phyloP scores from a whole-genome alignment of 2,113 vertebrate species.

The Talpa occidentalis region DNA sequence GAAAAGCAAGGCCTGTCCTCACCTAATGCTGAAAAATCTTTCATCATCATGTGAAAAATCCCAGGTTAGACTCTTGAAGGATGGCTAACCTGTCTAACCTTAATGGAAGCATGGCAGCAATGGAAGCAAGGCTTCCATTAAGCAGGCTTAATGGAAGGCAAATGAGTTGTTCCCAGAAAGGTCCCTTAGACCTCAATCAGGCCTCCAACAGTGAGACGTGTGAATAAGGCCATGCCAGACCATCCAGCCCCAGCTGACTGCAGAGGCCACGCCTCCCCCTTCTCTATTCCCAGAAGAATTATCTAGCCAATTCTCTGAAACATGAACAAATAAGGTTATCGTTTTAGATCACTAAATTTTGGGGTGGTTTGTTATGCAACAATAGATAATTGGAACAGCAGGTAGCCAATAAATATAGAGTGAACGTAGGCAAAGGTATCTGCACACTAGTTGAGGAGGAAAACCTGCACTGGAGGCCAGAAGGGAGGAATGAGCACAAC shows the following conservation, averaged over 20 bases:
- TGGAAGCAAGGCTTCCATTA: no score
- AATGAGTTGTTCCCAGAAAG: background rate
- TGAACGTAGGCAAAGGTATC: background rate
- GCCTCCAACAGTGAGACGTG: background rate
- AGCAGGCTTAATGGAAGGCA: background rate
- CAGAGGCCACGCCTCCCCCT: accelerated
- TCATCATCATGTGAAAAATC: background rate
- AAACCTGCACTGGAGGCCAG: background rate
- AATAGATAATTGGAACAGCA: background rate
- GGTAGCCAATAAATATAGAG: background rate
- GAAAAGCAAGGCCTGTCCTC: background rate
- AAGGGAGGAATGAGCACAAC: background rate
- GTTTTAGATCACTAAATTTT: background rate
- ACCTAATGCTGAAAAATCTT: background rate
- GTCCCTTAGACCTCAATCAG: background rate
- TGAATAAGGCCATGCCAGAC: background rate
- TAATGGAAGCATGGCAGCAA: no score
- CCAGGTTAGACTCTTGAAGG: background rate
- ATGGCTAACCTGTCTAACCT: no score
- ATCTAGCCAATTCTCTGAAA: background rate
- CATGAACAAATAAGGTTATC: background rate
- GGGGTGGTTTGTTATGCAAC: background rate
- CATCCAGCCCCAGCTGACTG: background rate
- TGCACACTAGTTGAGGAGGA: background rate
- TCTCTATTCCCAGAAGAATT: background rate